phyloP scores from a whole-genome alignment of 2,888 invertebrate species.

The Gryllus longicercus region DNA sequence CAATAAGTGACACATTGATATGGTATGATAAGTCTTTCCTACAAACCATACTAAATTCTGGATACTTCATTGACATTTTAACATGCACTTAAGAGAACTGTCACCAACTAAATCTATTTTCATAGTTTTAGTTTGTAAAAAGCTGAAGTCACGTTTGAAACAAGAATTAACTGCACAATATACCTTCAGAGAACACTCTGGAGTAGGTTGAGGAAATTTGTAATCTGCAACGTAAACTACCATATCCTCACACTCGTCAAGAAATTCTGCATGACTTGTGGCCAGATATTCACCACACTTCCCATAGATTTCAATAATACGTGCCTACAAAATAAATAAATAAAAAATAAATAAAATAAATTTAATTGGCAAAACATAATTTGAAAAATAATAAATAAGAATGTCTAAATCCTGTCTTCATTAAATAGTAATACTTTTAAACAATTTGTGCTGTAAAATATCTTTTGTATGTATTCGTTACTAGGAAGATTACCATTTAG shows the following conservation, averaged over 20 bases:
- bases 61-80: no score
- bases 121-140: no score
- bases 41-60: no score
- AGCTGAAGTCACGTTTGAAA: background rate
- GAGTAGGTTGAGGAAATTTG: conserved; percentile 42
- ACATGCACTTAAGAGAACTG: no score
- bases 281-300: conserved; percentile 48
- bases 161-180: background rate
- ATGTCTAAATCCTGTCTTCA: no score
- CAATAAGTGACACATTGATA: no score
- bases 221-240: conserved; percentile 45
- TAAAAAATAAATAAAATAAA: background rate
- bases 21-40: no score
- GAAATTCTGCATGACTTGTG: conserved; percentile 45
- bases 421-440: no score
- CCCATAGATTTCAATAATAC: conserved; percentile 50
- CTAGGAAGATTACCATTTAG: no score
- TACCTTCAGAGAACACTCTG: conserved; percentile 35
- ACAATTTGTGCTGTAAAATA: no score
- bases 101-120: no score
- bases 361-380: background rate
- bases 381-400: background rate
- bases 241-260: conserved; percentile 47
- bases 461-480: no score
- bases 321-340: conserved; percentile 41